Base-by-base conservation (phyloP, 2,113 vertebrate species). In the Proterorhinus semilunaris region DNA sequence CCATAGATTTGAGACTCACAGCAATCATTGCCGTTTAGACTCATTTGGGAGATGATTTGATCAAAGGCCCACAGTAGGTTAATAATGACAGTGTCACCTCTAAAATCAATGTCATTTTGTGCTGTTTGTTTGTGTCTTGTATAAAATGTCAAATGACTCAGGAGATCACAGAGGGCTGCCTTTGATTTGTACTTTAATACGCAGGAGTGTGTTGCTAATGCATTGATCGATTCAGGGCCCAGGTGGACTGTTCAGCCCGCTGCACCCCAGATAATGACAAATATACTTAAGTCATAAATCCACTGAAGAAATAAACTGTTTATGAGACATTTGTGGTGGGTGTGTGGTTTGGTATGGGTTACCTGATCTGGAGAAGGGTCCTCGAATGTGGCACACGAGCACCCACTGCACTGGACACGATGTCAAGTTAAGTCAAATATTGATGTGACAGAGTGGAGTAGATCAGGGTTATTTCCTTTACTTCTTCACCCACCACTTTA, bases 151-250 rank as follows among this genome's bases (percentile, higher is more conserved):
- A 80, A 57, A 80, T 64, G 69, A 69, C 10, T 65, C 62, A 17
- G 0, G n/a, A 65, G 76, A 75, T 66, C 71, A 71, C 57, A 59
- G 64, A 71, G 68, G 64, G 50, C 42, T 47, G 67, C 68, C 69
- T 68, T 69, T 62, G 71, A 80, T 82, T 80, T 62, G 65, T 61
- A 71, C 21, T 80, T 70, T 69, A 76, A 82, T 82, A 75, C 49
- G 70, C 48, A 55, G 50, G 0, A 9, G 66, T 55, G 64, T 68
- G 72, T 66, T 51, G 57, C 59, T 82, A 77, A 82, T 80, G 66
- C 36, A 1, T 55, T 64, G 46, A 70, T 85, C 71, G 27, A 80
- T 80, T 63, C 50, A 64, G 45, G 69, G 55, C 44, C 44, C 44
- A 47, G 46, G 45, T 63, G 53, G 44, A 49, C 4, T 42, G 13